Base-by-base conservation (phyloP, 1,140 invertebrate genomes). In the Heliconius hermathena region DNA sequence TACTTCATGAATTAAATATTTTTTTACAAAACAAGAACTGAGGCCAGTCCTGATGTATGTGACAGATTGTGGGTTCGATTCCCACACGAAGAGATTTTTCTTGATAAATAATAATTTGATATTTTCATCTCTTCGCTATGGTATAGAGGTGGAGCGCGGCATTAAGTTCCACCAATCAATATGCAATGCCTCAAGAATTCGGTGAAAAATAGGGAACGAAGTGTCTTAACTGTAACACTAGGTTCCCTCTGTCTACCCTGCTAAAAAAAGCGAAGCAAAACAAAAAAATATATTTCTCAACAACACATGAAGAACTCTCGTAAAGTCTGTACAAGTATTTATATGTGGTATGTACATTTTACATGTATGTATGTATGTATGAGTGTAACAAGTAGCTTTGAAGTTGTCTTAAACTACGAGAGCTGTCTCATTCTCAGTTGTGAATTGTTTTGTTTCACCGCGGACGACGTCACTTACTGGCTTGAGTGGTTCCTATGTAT, bases 331-430 rank as follows among this genome's bases (percentile, higher is more conserved):
- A 66, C 22, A 22, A 29, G 22, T 29, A 66, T 29, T 26, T 66
- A 66, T 26, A 29, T 66, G 20, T 13, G 11, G 9, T 1, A 66
- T 66, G 57, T 66, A 66, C 22, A 57, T 57, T 36, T 36, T 36
- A 57, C n/a, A 26, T 22, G n/a, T n/a, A 57, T 57, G 57, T 60
- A 60, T 8, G 26, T 26, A 26, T 26, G 33, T 36, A 54, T 54
- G 54, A 9, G 60, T 66, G 60, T 22, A 11, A 29, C 60, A 66
- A 66, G 73, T 49, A 36, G 71, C 54, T 73, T 71, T 78, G 29
- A 73, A 74, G 77, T 71, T 41, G 73, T 74, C 72, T 79, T 60
- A 75, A 46, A 71, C 77, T 66, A 74, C 54, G 54, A 75, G n/a
- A 20, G 9, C 36, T 38, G 33, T 72, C 74, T 33, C 41, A 46